Conservation (phyloP, 2,113 vertebrate species). For the Indicator indicator region DNA sequence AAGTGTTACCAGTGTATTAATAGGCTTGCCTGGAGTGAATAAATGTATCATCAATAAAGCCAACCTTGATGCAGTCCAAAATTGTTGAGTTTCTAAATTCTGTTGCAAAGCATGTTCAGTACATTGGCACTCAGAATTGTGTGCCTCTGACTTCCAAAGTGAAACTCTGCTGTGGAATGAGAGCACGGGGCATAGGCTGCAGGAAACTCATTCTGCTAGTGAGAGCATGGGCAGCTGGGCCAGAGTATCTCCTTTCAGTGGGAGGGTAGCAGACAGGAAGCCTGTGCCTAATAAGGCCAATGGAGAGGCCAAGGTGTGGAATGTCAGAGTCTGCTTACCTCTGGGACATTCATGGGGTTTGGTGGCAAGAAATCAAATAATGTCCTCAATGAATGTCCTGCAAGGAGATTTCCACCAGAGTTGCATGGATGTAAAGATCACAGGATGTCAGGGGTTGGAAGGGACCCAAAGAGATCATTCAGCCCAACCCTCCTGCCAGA, state of each 20-base stretch:
- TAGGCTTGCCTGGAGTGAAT: conserved; percentile 6
- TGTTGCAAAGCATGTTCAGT: neutral
- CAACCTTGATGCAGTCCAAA: neutral
- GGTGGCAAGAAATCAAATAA: neutral
- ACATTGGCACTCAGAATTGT: neutral
- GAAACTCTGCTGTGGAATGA: neutral
- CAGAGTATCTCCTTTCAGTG: neutral
- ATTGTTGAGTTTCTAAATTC: neutral
- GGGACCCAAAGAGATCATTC: too few species aligned
- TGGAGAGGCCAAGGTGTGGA: neutral
- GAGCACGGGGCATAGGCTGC: neutral
- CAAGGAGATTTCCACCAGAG: neutral
- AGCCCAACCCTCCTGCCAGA: too few species aligned
- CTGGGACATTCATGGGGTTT: neutral
- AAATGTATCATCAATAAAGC: conserved; percentile 7
- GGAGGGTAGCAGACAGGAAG: neutral
- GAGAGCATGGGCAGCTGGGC: neutral
- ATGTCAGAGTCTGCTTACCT: neutral
- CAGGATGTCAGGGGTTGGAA: too few species aligned
- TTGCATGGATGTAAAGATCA: neutral
- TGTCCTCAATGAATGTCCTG: neutral
- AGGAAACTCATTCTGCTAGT: neutral
- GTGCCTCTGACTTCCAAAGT: neutral
- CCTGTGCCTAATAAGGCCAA: neutral
- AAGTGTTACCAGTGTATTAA: neutral